Conservation (phyloP, 2,888 invertebrate species). For the Pterostichus niger region DNA sequence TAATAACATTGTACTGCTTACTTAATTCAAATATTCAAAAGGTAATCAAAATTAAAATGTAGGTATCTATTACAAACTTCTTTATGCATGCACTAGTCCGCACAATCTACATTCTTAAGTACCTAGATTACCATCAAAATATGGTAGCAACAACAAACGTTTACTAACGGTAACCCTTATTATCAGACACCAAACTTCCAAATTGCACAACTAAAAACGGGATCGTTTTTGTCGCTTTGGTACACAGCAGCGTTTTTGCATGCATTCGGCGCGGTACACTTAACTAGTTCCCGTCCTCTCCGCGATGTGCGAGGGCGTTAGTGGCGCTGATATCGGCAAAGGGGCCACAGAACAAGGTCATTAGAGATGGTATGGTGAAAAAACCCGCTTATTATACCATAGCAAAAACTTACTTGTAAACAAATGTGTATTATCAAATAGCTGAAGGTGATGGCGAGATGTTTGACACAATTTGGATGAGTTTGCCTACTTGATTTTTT, state of each 20-base stretch:
- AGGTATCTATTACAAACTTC: constrained; percentile 19
- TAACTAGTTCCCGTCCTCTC: constrained; percentile 5
- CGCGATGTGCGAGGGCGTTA: constrained; percentile 29
- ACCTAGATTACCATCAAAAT: constrained; percentile 39
- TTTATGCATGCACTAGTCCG: neutral
- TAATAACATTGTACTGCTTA: too few relatives aligned
- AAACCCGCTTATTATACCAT: constrained; percentile 45
- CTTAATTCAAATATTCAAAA: too few relatives aligned
- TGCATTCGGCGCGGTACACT: constrained; percentile 20
- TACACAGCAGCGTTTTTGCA: constrained; percentile 7
- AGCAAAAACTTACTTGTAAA: constrained; percentile 43
- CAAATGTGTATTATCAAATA: constrained; percentile 44
- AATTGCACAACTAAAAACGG: constrained; percentile 45
- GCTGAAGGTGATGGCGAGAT: constrained; percentile 19
- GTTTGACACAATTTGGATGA: constrained; percentile 43
- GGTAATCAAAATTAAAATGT: constrained; percentile 11
- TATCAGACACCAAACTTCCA: constrained; percentile 30
- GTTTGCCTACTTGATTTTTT: constrained; percentile 51
- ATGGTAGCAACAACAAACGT: constrained; percentile 9
- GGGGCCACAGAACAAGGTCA: constrained; percentile 38
- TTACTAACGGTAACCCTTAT: constrained; percentile 30
- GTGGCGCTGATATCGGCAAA: constrained; percentile 8
- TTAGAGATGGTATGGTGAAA: neutral
- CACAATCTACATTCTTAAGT: constrained; percentile 23
- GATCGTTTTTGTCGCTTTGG: constrained; percentile 29